Evolutionary conservation across 2,797 vertebrate genomes (phyloP).

Genomic region (Poliocrania exsul): DNA sequence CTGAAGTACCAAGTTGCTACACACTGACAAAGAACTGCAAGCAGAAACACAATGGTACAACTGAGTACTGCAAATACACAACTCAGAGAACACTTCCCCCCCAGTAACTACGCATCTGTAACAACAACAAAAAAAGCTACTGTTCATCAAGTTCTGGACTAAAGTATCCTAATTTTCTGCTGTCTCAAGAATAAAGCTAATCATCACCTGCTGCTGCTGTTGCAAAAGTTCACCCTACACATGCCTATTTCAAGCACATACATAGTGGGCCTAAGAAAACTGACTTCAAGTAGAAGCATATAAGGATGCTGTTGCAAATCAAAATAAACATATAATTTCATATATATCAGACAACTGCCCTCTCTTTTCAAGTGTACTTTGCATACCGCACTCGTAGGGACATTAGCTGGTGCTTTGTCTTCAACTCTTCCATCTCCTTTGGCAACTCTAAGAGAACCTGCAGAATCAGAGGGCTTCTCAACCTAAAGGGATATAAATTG

Average conservation of each 20-base stretch:
- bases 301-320: not conserved
- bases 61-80: not conserved
- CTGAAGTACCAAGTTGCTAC: not conserved
- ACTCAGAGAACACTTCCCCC: rapidly evolving
- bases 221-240: not conserved
- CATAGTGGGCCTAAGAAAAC: not conserved
- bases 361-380: not conserved
- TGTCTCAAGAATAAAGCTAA: not conserved
- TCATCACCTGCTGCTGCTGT: not conserved
- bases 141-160: not conserved
- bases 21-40: not conserved
- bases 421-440: constrained; percentile 91
- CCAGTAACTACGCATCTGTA: not conserved
- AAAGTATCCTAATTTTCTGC: not conserved
- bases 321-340: not conserved
- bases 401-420: constrained; percentile 83
- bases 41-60: not conserved
- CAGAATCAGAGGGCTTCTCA: constrained; percentile 88
- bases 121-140: not conserved
- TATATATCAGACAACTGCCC: not conserved
- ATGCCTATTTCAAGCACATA: not conserved
- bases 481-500: constrained; percentile 67
- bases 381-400: constrained; percentile 86
- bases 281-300: rapidly evolving
- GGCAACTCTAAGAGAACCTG: constrained; percentile 85